These are phyloP conservation scores for Eumeta japonica DNA, from an alignment of 1,140 invertebrate genomes.

Conservation along the genomic window DNA sequence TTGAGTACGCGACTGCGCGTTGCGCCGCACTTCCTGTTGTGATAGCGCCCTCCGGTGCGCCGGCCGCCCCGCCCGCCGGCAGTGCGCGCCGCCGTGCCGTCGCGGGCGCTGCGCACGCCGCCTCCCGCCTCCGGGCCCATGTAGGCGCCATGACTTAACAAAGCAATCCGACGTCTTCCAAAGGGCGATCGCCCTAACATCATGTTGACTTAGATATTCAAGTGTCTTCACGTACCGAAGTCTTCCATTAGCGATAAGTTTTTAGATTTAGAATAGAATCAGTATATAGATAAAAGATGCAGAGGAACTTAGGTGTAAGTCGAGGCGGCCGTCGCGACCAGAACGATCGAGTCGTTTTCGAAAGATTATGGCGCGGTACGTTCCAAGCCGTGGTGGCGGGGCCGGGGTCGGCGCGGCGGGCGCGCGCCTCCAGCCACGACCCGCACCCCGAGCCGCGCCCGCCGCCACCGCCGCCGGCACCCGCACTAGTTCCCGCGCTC, in stretches of 20 bases:
- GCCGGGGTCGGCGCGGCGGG: constrained; percentile 30
- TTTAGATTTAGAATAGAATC: constrained; percentile 32
- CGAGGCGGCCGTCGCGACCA: constrained; percentile 48
- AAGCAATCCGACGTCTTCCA: constrained; percentile 32
- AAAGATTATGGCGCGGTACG: constrained; percentile 63
- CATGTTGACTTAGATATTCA: constrained; percentile 26
- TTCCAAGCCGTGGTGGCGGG: constrained; percentile 54
- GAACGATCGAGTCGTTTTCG: constrained; percentile 61
- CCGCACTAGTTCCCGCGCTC: constrained; percentile 13
- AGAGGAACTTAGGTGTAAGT: constrained; percentile 20
- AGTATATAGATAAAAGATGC: constrained; percentile 37
- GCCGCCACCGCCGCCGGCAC: constrained; percentile 16
- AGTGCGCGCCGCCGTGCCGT: constrained; percentile 41
- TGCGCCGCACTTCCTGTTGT: constrained; percentile 42
- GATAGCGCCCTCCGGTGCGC: constrained; percentile 15
- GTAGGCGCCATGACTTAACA: not conserved
- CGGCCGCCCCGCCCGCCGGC: constrained; percentile 47
- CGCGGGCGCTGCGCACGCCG: constrained; percentile 19
- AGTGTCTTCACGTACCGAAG: constrained; percentile 45
- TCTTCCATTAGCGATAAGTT: constrained; percentile 49
- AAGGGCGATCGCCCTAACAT: constrained; percentile 20
- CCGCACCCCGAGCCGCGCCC: constrained; percentile 43
- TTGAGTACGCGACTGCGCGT: constrained; percentile 51
- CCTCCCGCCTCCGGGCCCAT: constrained; percentile 6
- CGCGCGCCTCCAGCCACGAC: constrained; percentile 52